Percentiles rank a stretch among this genome's conserved stretches.
Conservation (phyloP, 1,140 invertebrate genomes). For the Drosophila repleta region DNA sequence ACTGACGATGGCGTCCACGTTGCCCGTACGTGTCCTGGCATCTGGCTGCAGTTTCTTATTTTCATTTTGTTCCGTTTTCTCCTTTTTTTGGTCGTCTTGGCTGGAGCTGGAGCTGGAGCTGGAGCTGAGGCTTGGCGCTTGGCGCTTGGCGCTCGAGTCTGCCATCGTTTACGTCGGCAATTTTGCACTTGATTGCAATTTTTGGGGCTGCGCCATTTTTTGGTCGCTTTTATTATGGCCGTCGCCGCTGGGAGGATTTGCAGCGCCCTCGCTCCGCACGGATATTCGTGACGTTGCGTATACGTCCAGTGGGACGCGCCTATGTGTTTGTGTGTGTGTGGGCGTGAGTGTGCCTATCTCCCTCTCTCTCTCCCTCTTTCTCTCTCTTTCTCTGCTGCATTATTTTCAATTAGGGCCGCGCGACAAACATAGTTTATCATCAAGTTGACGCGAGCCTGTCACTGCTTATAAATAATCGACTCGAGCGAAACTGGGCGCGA, state of each 20-base stretch:
- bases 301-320: constrained; percentile 71
- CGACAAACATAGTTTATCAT: constrained; percentile 82
- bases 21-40: constrained; percentile 76
- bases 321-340: constrained; percentile 5
- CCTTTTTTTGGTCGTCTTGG: constrained; percentile 2
- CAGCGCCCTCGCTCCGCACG: constrained; percentile 29
- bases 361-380: constrained; percentile 5
- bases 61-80: constrained; percentile 4
- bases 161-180: constrained; percentile 81
- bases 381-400: constrained; percentile 34
- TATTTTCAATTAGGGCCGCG: constrained; percentile 80
- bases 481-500: constrained; percentile 50
- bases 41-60: constrained; percentile 64
- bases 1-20: constrained; percentile 53
- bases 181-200: constrained; percentile 83
- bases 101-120: not conserved
- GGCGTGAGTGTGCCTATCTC: too few species aligned
- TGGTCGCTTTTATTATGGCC: constrained; percentile 27
- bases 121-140: constrained; percentile 8
- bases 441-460: constrained; percentile 79
- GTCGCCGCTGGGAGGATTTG: not conserved
- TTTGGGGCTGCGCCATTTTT: constrained; percentile 77
- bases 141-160: not conserved
- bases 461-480: constrained; percentile 82
- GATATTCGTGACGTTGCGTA: constrained; percentile 67